Base-by-base conservation (phyloP, 1,140 invertebrate genomes). In the Calliopsis andreniformis region DNA sequence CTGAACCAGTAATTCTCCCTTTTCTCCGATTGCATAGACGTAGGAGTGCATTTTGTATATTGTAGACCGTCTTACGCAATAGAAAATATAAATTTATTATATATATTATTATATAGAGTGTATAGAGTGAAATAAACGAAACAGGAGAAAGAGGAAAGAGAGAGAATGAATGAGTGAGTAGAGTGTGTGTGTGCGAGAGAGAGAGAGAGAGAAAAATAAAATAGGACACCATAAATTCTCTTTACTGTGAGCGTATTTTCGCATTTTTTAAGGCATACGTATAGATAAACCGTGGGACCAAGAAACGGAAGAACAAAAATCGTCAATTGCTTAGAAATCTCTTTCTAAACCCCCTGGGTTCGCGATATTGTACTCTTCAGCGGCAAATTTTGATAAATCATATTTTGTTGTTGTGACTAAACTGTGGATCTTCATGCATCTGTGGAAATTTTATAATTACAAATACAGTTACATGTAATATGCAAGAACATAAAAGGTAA, bases 51-150 rank as follows among this genome's bases (percentile, higher is more conserved):
- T 51, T 28, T 39, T 82, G 81, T 83, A 82, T 63, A 83, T 78
- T 70, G 35, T 83, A 83, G 64, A 32, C 55, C 43, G 51, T 59
- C 49, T 25, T 79, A 63, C 49, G 23, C 28, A 66, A 70, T 64
- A 72, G 55, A 70, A 76, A 35, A 80, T 69, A 79, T 59, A 79
- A 77, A 80, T 53, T 68, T 55, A 51, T 71, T 63, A 71, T 28
- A 61, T 32, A 78, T 56, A 78, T 69, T 39, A 63, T 82, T 76
- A 80, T 43, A 82, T 58, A 78, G 42, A 64, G 75, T 78, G 76
- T 76, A 76, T 81, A 79, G 56, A 18, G 42, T 59, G 61, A 71
- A 66, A 78, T 67, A 64, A 70, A 70, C 30, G 42, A 58, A 75
- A 45, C 49, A 61, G 30, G 30, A 8, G 4, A 32, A 39, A 5